Conservation (phyloP, 2,113 vertebrate species). For the Cebidichthys violaceus region DNA sequence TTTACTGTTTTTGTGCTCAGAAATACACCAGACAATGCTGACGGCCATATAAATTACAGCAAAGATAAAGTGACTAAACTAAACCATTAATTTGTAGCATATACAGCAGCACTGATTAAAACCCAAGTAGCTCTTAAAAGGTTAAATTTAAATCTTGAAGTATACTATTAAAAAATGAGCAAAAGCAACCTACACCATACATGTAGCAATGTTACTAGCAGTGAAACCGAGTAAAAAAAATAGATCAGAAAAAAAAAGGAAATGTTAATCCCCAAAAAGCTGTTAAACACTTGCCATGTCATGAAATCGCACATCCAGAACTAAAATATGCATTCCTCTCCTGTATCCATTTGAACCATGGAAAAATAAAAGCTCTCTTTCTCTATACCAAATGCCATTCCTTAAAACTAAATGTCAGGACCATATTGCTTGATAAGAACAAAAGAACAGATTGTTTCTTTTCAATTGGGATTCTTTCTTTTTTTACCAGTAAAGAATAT, state of each 20-base stretch:
- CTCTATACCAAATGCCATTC: conserved; percentile 59
- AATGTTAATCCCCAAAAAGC: conserved; percentile 56
- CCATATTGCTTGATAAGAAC: conserved; percentile 75
- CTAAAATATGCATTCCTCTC: conserved; percentile 66
- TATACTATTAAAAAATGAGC: background rate
- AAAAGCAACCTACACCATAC: background rate
- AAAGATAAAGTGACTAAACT: conserved; percentile 7
- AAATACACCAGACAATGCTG: conserved; percentile 24
- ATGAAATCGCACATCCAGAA: conserved; percentile 50
- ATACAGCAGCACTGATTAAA: conserved; percentile 15
- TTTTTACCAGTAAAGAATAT: conserved; percentile 69
- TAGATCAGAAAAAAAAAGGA: conserved; percentile 27
- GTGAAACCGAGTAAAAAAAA: conserved; percentile 34
- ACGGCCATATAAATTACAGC: conserved; percentile 41
- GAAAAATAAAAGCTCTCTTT: conserved; percentile 18
- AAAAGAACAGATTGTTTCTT: conserved; percentile 73
- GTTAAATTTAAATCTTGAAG: background rate
- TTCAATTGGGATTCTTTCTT: conserved; percentile 80
- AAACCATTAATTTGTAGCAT: conserved; percentile 14
- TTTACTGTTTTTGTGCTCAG: conserved; percentile 35
- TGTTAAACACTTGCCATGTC: conserved; percentile 61
- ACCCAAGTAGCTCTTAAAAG: background rate
- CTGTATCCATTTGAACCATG: conserved; percentile 57
- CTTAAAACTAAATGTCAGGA: conserved; percentile 50
- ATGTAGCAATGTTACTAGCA: background rate